Evolutionary conservation across 2,888 invertebrate species (phyloP), one percentile per base, ranked within the genome.

Genomic region (Cryptops parisi): DNA sequence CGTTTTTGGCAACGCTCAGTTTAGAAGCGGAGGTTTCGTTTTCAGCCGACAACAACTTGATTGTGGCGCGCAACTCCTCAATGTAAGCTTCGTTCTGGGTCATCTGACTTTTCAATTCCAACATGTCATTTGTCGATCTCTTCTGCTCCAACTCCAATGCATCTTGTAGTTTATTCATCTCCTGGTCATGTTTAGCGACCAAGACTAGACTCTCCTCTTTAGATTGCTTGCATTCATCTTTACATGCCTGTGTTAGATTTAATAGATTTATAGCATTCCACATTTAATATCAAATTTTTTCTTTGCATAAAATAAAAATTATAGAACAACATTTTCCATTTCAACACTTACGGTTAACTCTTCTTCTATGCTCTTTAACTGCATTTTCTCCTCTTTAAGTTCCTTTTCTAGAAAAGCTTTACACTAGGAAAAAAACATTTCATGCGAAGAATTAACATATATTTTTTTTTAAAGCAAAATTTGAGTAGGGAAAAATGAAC

Each of bases 41-140:
- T n/a, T 48, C 23, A 19, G 27, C 38, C 4, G 33, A 27, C 21
- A 48, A 38, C 19, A 48, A 19, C 25, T 48, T 48, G 21, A 48
- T 27, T 9, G 48, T 48, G 1, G 19, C 38, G 2, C 39, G 27
- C 17, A 48, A 27, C 6, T 48, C 48, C 3, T 33, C 17, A 21
- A 48, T 38, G 19, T 48, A 48, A 17, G 38, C 48, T 17, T 48
- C 48, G 21, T 48, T 48, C 21, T 33, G 48, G 5, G 38, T 2
- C 5, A 38, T 19, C 19, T 19, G 21, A 19, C 21, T 38, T 15
- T 48, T 27, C 19, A 48, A 15, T 4, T 33, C 27, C 19, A n/a
- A 6, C 15, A 15, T 15, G 15, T 22, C 26, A 24, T 21, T 47
- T 47, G 47, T 23, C 2, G 47, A 47, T 22, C 26, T 22, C n/a